phyloP scores from a whole-genome alignment of 2,113 vertebrate species.

The Dermatemys mawii region DNA sequence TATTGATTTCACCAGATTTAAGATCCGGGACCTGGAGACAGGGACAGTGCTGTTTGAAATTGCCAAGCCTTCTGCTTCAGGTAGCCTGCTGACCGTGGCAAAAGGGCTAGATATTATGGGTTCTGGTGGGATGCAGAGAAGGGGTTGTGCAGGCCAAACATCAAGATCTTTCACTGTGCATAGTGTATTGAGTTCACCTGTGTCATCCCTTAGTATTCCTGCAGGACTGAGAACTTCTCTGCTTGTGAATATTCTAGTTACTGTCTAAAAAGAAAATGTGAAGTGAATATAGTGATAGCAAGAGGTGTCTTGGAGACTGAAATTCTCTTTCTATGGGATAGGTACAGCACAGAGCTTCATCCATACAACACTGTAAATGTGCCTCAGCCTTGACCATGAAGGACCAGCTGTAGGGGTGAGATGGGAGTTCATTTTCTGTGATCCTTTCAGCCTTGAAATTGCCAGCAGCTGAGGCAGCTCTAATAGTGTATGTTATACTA shows the following conservation, averaged over 20 bases:
- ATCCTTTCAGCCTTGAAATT: neutral
- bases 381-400: neutral
- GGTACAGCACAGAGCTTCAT: neutral
- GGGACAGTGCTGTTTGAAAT: conserved; percentile 98
- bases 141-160: neutral
- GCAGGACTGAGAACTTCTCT: neutral
- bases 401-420: neutral
- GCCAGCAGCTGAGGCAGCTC: rapidly evolving
- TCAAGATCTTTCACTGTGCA: rapidly evolving
- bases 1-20: conserved; percentile 98
- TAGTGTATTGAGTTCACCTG: neutral
- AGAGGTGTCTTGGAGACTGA: neutral
- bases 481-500: neutral
- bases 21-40: conserved; percentile 96
- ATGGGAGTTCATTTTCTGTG: neutral
- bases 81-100: conserved; percentile 48
- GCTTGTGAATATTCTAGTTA: neutral
- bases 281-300: neutral
- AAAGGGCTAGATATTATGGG: rapidly evolving
- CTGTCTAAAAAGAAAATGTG: neutral
- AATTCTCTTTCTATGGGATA: neutral
- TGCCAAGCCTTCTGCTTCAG: conserved; percentile 91
- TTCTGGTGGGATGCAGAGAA: neutral
- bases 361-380: neutral
- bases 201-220: too few species aligned